Conservation (phyloP, 2,797 vertebrate species). For the Hybognathus amarus region DNA sequence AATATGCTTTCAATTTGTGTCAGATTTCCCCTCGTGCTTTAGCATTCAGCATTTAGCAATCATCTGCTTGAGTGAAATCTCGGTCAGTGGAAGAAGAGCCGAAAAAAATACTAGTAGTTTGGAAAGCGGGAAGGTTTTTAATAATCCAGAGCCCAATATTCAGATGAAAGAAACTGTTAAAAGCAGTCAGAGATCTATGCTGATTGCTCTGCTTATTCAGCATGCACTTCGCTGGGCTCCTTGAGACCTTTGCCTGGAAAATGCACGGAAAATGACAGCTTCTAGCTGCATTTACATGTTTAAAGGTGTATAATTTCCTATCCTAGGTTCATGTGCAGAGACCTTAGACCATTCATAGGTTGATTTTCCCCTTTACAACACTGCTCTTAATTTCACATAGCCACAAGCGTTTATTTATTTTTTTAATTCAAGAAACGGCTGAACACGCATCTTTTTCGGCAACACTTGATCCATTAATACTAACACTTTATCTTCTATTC, state of each 20-base stretch:
- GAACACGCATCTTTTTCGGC: no score
- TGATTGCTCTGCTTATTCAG: neutral
- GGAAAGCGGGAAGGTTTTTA: conserved; percentile 7
- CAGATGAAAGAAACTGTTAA: conserved; percentile 31
- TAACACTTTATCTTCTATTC: no score
- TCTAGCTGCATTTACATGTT: neutral
- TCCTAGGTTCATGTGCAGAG: neutral
- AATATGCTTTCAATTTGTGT: conserved; percentile 73
- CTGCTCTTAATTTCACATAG: neutral
- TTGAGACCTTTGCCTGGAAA: neutral
- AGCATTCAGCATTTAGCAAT: conserved; percentile 69
- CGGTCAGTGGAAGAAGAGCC: neutral
- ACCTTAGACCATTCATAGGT: neutral
- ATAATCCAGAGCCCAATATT: conserved; percentile 17
- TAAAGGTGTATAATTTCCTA: neutral
- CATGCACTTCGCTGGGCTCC: neutral
- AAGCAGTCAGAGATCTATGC: neutral
- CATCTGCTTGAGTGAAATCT: conserved; percentile 65
- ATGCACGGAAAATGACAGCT: neutral
- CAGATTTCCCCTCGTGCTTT: conserved; percentile 71
- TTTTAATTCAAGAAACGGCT: no score
- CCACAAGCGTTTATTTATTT: neutral
- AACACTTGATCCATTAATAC: no score
- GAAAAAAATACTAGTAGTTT: conserved; percentile 12
- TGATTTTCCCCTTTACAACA: neutral